phyloP scores from a whole-genome alignment of 2,888 invertebrate species.

The Hetaerina titia region DNA sequence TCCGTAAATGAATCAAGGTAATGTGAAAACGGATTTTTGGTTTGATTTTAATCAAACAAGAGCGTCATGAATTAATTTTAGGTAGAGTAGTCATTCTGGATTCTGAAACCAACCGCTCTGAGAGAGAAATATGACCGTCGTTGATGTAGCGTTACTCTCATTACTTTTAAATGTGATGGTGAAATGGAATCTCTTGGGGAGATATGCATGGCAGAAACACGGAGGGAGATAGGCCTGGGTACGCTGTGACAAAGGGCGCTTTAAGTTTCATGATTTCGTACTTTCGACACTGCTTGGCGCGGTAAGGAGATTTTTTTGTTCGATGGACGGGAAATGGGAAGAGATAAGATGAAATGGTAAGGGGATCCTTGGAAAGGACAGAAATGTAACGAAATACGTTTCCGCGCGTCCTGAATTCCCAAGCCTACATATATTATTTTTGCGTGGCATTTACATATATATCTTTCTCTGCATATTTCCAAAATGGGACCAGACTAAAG shows the following conservation, averaged over 20 bases:
- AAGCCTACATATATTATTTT: not conserved
- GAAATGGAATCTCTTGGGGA: too few species aligned
- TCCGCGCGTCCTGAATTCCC: not conserved
- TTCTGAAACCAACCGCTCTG: too few species aligned
- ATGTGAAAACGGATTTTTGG: too few species aligned
- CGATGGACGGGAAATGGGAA: not conserved
- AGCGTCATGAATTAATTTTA: too few species aligned
- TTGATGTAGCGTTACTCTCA: too few species aligned
- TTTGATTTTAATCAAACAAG: too few species aligned
- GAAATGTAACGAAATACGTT: not conserved
- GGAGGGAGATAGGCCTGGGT: too few species aligned
- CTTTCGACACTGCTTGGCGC: not conserved
- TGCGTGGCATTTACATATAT: not conserved
- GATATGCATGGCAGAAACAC: too few species aligned
- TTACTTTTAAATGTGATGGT: too few species aligned
- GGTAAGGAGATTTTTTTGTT: not conserved
- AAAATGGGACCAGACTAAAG: not conserved
- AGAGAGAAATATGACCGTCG: too few species aligned
- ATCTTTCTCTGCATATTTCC: not conserved
- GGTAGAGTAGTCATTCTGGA: too few species aligned
- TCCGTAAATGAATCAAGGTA: too few species aligned
- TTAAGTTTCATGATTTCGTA: not conserved
- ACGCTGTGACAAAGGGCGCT: not conserved
- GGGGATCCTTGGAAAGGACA: not conserved
- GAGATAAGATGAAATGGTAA: not conserved